These are phyloP conservation scores for Drosophila pachea DNA, from an alignment of 1,140 invertebrate genomes.

Conservation along the genomic window DNA sequence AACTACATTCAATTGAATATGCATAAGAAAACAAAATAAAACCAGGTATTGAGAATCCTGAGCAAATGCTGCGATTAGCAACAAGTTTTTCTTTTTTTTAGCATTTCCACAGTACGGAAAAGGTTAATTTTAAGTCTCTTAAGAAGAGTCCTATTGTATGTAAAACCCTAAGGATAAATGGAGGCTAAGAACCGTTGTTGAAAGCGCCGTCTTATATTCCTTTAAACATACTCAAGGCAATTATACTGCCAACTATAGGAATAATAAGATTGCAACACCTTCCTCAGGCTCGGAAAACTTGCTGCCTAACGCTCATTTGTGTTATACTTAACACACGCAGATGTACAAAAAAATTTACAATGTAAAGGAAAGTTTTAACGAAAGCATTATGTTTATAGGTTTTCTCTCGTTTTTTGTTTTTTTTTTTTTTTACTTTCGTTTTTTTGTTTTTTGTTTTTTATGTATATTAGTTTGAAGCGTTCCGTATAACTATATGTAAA, in stretches of 20 bases:
- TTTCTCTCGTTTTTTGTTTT: slow-evolving; percentile 42
- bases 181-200: no score
- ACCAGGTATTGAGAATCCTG: slow-evolving; percentile 12
- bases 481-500: slow-evolving; percentile 47
- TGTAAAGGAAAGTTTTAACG: background rate
- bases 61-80: slow-evolving; percentile 23
- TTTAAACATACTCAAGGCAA: no score
- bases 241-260: no score
- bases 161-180: no score
- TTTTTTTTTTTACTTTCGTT: slow-evolving; percentile 22
- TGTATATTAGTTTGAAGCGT: slow-evolving; percentile 60
- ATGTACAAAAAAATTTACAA: slow-evolving; percentile 1
- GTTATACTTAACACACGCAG: background rate
- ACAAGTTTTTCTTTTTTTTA: slow-evolving; percentile 12
- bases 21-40: slow-evolving; percentile 19
- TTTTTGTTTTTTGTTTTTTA: slow-evolving; percentile 21
- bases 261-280: no score
- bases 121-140: no score
- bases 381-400: slow-evolving; percentile 48
- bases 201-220: background rate
- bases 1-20: slow-evolving; percentile 30
- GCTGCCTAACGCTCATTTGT: slow-evolving; percentile 29
- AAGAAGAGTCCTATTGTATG: no score
- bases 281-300: background rate
- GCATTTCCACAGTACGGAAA: no score